Conservation (phyloP, 2,113 vertebrate genomes). For the Budorcas taxicolor region DNA sequence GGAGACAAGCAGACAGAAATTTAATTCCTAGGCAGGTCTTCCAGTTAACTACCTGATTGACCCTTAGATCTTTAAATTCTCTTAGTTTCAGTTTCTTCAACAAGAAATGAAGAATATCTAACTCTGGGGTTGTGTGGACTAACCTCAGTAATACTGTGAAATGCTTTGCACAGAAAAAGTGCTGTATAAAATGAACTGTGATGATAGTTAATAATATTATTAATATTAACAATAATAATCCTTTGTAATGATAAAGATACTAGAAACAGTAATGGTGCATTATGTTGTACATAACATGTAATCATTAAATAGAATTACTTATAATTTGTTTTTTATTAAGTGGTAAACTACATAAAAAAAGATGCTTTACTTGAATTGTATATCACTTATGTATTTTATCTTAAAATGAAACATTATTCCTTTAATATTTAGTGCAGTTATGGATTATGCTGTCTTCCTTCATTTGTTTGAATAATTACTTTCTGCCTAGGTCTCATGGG, state of each 20-base stretch:
- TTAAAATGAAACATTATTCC: slow-evolving; percentile 48
- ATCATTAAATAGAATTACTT: slow-evolving; percentile 44
- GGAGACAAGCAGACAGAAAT: not conserved
- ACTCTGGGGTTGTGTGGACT: not conserved
- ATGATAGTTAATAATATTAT: slow-evolving; percentile 1
- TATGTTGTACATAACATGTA: slow-evolving; percentile 35
- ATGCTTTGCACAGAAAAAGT: not conserved
- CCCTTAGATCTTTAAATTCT: not conserved
- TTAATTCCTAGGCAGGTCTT: not conserved
- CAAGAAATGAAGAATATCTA: not conserved
- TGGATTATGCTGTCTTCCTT: slow-evolving; percentile 54
- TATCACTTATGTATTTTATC: slow-evolving; percentile 28
- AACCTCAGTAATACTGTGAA: not conserved
- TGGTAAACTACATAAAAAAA: slow-evolving; percentile 20
- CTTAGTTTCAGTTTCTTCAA: not conserved
- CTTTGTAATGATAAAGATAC: slow-evolving; percentile 19
- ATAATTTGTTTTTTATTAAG: slow-evolving; percentile 36
- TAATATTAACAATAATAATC: slow-evolving; percentile 19
- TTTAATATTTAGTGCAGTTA: slow-evolving; percentile 38
- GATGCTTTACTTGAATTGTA: slow-evolving; percentile 32
- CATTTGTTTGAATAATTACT: slow-evolving; percentile 73
- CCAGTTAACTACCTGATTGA: not conserved
- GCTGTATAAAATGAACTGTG: not conserved
- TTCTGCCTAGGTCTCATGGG: slow-evolving; percentile 35
- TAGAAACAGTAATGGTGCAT: slow-evolving; percentile 20